phyloP scores from a whole-genome alignment of 2,888 invertebrate species.

The Yponomeuta plumbellus region DNA sequence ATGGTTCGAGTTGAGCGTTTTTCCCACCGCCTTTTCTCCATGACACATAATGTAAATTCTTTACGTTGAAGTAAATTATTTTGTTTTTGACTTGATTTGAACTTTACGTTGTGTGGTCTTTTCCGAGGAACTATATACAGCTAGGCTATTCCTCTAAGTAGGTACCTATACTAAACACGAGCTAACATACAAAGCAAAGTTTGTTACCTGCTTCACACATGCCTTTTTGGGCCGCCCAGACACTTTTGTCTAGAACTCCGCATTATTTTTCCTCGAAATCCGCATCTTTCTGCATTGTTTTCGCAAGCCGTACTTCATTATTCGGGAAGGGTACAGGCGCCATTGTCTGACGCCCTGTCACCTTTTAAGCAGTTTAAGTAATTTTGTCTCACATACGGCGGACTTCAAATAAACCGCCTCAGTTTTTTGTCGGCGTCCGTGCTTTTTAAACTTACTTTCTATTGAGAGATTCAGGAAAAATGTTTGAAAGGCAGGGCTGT shows the following conservation, averaged over 20 bases:
- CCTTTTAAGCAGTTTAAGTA: constrained; percentile 28
- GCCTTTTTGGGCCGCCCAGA: constrained; percentile 4
- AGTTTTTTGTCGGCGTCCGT: constrained; percentile 12
- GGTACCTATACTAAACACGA: not conserved
- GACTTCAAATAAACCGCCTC: constrained; percentile 33
- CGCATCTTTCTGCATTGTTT: not conserved
- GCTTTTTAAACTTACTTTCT: constrained; percentile 16
- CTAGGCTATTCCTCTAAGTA: too few relatives aligned
- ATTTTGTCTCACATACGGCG: constrained; percentile 47
- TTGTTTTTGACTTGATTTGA: not conserved
- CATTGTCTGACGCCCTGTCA: constrained; percentile 38
- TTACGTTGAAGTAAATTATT: too few relatives aligned
- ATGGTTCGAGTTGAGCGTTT: too few relatives aligned
- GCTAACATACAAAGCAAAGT: not conserved
- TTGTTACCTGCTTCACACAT: constrained; percentile 7
- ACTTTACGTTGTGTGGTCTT: not conserved
- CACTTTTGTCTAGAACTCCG: not conserved
- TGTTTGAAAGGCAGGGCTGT: not conserved
- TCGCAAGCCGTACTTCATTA: not conserved
- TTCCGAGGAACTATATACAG: not conserved
- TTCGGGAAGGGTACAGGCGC: constrained; percentile 26
- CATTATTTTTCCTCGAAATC: not conserved
- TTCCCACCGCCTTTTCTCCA: too few relatives aligned
- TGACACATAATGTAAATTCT: too few relatives aligned
- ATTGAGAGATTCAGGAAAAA: constrained; percentile 15